Percentiles rank a stretch among this genome's conserved stretches.
Evolutionary conservation across 1,140 invertebrate species (phyloP).

Genomic region (Brachionus manjavacas): DNA sequence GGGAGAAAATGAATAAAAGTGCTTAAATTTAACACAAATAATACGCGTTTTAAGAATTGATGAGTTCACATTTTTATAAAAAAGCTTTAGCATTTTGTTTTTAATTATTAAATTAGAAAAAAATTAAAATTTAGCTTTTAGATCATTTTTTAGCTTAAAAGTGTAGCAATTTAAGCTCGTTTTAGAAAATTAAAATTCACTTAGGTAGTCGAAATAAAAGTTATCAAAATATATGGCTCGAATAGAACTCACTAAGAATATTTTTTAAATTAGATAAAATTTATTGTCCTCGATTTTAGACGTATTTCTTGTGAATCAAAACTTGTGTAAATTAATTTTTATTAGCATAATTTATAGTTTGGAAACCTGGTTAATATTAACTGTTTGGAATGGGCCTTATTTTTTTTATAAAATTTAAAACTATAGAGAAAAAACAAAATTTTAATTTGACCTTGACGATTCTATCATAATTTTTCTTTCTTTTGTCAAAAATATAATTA

Average conservation of each 20-base stretch:
- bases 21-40: background rate
- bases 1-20: background rate
- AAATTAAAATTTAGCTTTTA: background rate
- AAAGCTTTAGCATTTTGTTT: slow-evolving; percentile 15
- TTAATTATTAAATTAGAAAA: slow-evolving; percentile 16
- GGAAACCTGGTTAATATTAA: background rate
- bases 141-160: slow-evolving; percentile 12
- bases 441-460: background rate
- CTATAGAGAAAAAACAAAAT: background rate
- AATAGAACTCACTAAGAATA: background rate
- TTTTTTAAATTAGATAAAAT: slow-evolving; percentile 4
- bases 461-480: background rate
- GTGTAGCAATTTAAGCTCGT: slow-evolving; percentile 13
- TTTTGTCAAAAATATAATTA: background rate
- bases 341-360: background rate
- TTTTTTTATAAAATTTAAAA: background rate
- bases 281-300: background rate
- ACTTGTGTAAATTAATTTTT: background rate
- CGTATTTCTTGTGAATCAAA: background rate
- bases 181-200: slow-evolving; percentile 11
- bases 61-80: slow-evolving; percentile 5
- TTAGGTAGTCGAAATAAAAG: background rate
- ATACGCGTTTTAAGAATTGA: background rate
- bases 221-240: background rate
- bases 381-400: background rate